Evolutionary conservation across 92 coral and sea anemone species (phyloP), one percentile per base, ranked within the genome.

Genomic region (Siderastrea radians): DNA sequence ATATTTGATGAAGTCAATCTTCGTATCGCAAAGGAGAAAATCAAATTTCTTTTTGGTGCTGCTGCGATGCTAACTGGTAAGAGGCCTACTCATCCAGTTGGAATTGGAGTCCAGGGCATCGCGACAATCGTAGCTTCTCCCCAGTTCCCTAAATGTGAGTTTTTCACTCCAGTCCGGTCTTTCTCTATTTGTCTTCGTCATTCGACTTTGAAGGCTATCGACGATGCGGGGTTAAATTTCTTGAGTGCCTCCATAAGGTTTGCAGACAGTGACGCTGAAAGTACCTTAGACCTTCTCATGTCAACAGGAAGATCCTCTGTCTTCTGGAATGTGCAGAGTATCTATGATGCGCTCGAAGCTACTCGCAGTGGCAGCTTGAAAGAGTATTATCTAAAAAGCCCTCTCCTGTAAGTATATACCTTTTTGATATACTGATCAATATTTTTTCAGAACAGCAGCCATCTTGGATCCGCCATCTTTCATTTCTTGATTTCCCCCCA

Each of bases 121-220:
- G 94, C 88, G 3, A 87, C 74, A 71, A 69, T 91, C 45, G 94
- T 87, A 12, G 19, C 61, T 52, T 64, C 83, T 43, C 91, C 94
- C 38, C 69, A 87, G 50, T 91, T 91, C 51, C 91, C 94, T n/a
- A 6, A 66, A 8, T 86, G 89, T 38, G 86, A 91, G 84, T 91
- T 91, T 15, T 83, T 91, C 74, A 86, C 90, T 17, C 91, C 94
- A 0, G 91, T 86, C 2, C 74, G 75, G 48, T 58, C 84, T 15
- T 91, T 76, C 54, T 86, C 82, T 3, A 86, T 91, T 4, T 72
- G 94, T 43, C 73, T 91, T 45, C 91, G 94, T 45, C 94, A 91
- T 66, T 44, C 89, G 5, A 70, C 77, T 51, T 49, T 83, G 1
- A 87, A 81, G 45, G 48, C 70, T 14, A 44, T 12, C 1, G 89